Percentiles rank a stretch among this genome's conserved stretches.
phyloP scores from a whole-genome alignment of 2,113 vertebrate species.

The Larimichthys polyactis region DNA sequence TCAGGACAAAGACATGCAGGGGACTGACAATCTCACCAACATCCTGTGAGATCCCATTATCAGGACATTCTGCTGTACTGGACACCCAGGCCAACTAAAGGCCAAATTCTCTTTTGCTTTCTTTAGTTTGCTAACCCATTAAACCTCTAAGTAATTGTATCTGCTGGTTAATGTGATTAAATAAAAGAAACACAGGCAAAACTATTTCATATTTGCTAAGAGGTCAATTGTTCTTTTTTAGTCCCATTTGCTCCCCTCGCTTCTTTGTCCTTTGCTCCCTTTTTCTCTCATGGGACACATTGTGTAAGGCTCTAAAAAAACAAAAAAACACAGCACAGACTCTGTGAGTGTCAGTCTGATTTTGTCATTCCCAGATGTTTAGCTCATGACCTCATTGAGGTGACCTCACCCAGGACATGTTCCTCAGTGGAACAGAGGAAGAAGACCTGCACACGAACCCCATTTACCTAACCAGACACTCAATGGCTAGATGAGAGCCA shows the following conservation, averaged over 20 bases:
- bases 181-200: slow-evolving; percentile 44
- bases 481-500: slow-evolving; percentile 29
- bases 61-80: slow-evolving; percentile 28
- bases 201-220: slow-evolving; percentile 44
- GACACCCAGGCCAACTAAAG: slow-evolving; percentile 20
- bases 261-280: slow-evolving; percentile 49
- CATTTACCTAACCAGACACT: slow-evolving; percentile 41
- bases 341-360: slow-evolving; percentile 69
- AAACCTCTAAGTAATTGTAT: slow-evolving; percentile 31
- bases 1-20: slow-evolving; percentile 45
- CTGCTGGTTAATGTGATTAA: slow-evolving; percentile 62
- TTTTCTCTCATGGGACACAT: slow-evolving; percentile 64
- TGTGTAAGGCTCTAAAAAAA: slow-evolving; percentile 60
- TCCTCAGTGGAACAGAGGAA: slow-evolving; percentile 63
- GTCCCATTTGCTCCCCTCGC: slow-evolving; percentile 46
- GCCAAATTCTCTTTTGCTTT: slow-evolving; percentile 38
- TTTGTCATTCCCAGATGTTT: slow-evolving; percentile 83
- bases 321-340: slow-evolving; percentile 33
- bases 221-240: slow-evolving; percentile 62
- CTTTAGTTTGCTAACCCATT: slow-evolving; percentile 45
- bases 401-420: slow-evolving; percentile 79
- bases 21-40: slow-evolving; percentile 47
- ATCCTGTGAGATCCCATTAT: slow-evolving; percentile 58
- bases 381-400: slow-evolving; percentile 77
- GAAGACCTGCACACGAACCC: slow-evolving; percentile 37